Conservation (phyloP, 2,888 invertebrate genomes). For the Toxonevra muliebris region DNA sequence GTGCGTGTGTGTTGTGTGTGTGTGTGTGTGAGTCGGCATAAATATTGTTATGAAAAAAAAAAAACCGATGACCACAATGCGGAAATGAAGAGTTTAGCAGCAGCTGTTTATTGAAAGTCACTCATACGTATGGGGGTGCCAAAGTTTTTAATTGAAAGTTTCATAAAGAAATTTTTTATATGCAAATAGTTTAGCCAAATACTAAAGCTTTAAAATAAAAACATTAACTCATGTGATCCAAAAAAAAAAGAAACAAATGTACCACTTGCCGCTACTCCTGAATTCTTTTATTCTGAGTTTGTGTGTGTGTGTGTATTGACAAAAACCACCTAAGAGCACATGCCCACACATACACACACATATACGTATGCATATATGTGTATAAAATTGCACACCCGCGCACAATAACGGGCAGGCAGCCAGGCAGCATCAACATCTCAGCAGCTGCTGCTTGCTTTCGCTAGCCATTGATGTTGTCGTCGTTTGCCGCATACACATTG, state of each 20-base stretch:
- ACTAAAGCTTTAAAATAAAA: no score
- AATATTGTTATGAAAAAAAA: neutral
- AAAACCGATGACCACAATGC: neutral
- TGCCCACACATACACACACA: no score
- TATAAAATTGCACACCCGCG: slow-evolving; percentile 2
- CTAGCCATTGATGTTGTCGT: slow-evolving; percentile 3
- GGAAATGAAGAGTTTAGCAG: no score
- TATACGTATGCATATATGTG: neutral
- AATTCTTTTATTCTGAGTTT: slow-evolving; percentile 3
- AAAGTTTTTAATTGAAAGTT: no score
- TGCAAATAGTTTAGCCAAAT: no score
- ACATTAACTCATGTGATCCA: no score
- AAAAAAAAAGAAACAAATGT: no score
- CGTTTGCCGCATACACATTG: neutral
- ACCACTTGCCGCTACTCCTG: no score
- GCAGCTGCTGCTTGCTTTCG: neutral
- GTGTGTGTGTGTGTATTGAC: slow-evolving; percentile 1
- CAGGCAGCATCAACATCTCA: slow-evolving; percentile 15
- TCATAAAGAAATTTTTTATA: no score
- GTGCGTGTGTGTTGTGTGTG: neutral
- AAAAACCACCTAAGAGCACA: no score
- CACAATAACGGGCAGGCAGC: slow-evolving; percentile 14
- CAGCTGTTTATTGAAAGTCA: no score
- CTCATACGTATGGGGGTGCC: no score
- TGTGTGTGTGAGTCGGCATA: neutral